Base-by-base conservation (phyloP, 2,888 invertebrate species). In the Sylvicola cinctus region DNA sequence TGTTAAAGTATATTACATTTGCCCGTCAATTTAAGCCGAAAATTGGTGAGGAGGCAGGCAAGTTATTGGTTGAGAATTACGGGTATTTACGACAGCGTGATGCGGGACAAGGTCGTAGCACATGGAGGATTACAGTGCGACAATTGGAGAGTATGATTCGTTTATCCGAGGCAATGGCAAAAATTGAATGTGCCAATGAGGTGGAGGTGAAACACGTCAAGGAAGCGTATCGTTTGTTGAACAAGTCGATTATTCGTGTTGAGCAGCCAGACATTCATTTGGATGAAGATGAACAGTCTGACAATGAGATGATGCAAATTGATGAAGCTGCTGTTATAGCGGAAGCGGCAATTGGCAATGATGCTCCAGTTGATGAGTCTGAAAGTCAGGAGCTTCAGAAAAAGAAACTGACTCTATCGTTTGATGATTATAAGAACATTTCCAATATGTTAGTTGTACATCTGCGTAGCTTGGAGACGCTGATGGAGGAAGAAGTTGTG, bases 191-290 rank as follows among this genome's bases (percentile, higher is more conserved):
- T 56, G 75, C 76, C 43, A 87, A 90, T 34, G 78, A 81, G 51
- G 93, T 95, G 11, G 70, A 73, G 4, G 65, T 73, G 1, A 74
- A 72, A 27, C 96, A 98, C 51, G 96, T 96, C 1, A 74, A 76
- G 48, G 95, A 95, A 61, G 88, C 90, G 0, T 81, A 73, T 54
- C 67, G 84, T 31, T 65, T 98, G 39, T 62, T 98, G 20, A 95
- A 91, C 58, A 93, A 93, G 50, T 93, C 93, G 1, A 93, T 96
- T 41, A 88, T 96, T 43, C 71, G 95, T 27, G 93, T 98, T 13
- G 96, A 96, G 48, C 93, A 95, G 49, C 95, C 96, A 0, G 96
- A 98, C 51, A 87, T 98, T 34, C 79, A 88, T 51, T 61, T 96
- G 40, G 85, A 85, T 34, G 87, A 85, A 38, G 83, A 84, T 26